Evolutionary conservation across 2,888 invertebrate genomes (phyloP), one percentile per base, ranked within the genome.

Genomic region (Phragmatobia fuliginosa): DNA sequence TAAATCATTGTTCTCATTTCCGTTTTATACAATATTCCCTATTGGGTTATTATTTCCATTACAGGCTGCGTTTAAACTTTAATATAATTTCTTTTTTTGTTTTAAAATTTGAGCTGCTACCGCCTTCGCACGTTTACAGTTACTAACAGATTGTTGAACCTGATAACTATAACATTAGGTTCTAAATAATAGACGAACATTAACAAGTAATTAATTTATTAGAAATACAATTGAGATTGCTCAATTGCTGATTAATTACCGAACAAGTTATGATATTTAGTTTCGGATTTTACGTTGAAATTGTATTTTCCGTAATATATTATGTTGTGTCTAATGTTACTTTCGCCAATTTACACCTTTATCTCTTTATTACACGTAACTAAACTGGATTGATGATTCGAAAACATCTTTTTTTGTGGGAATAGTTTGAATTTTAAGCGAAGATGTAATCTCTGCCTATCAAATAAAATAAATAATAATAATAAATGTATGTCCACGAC

Each of bases 1-100:
- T 38, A 62, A 62, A 41, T 62, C 62, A 62, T 62, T 62, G 18
- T 62, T 41, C 8, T 62, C 28, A 41, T 62, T 62, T 38, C 11
- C 52, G 52, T 25, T 52, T 25, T 52, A 25, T 11, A 52, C 14
- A 25, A 56, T 56, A 16, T 56, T 28, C 28, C 56, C 28, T 56
- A 56, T 56, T 56, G 16, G 11, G 52, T 52, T 52, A 25, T 25
- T 52, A 25, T 25, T 56, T 56, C 28, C 28, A 56, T 16, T 28
- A 56, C 5, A 16, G 28, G 7, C 56, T 56, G 14, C 14, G 16
- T 25, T 16, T 28, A 56, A 52, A 16, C 6, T 56, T 28, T 56
- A 28, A 14, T 16, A 6, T 6, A 56, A 14, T 56, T 56, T 49
- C 8, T 49, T 49, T 56, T n/a, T 49, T 56, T 56, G 6, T 25